Percentiles rank a stretch among this genome's conserved stretches.
Conservation (phyloP, 2,113 vertebrate genomes). For the Corynorhinus townsendii region DNA sequence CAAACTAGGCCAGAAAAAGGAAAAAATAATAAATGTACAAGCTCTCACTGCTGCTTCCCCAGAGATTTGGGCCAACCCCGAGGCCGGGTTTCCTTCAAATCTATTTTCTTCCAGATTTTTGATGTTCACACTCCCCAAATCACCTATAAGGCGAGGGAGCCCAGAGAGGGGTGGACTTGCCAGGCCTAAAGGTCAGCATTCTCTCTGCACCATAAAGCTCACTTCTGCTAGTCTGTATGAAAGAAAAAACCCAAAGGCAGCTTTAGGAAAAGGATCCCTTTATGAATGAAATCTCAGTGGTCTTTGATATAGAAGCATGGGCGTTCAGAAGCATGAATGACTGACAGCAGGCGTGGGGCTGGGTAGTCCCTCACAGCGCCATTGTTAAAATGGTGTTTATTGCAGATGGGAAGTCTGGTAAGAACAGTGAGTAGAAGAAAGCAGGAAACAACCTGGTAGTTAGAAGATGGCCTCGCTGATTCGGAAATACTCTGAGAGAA, state of each 20-base stretch:
- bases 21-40: neutral
- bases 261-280: neutral
- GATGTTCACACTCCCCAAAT: neutral
- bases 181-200: neutral
- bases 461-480: neutral
- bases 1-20: slow-evolving; percentile 44
- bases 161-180: neutral
- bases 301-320: neutral
- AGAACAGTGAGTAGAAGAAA: neutral
- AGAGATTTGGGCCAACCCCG: neutral
- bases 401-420: neutral
- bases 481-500: neutral
- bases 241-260: neutral
- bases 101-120: neutral
- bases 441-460: neutral
- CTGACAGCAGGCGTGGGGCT: neutral
- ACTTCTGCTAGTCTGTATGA: neutral
- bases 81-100: neutral
- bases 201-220: neutral
- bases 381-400: neutral
- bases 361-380: neutral
- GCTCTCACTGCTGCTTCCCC: neutral
- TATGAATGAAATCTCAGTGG: neutral
- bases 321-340: neutral
- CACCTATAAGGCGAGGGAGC: neutral